A percentile compares a stretch with the other conserved stretches of the same genome.
Evolutionary conservation across 1,140 invertebrate species (phyloP).

Genomic region (Camponotus pennsylvanicus): DNA sequence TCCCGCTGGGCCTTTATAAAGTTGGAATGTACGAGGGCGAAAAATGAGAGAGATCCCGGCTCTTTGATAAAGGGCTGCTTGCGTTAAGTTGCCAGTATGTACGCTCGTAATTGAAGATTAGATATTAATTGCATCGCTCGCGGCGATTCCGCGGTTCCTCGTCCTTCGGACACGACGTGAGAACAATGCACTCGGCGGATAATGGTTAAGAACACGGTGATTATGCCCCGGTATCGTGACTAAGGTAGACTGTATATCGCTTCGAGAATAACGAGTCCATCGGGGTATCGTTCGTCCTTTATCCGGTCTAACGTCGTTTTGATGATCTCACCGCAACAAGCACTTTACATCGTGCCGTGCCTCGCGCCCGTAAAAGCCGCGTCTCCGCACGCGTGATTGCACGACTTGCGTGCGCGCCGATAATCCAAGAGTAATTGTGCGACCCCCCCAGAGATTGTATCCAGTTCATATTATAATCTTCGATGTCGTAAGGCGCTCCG

Average conservation of each 20-base stretch:
- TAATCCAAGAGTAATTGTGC: slow-evolving; percentile 34
- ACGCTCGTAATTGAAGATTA: slow-evolving; percentile 56
- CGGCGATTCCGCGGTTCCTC: slow-evolving; percentile 52
- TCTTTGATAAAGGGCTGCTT: slow-evolving; percentile 31
- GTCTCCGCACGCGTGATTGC: slow-evolving; percentile 17
- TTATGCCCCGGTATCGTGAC: slow-evolving; percentile 45
- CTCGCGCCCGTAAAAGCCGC: slow-evolving; percentile 3
- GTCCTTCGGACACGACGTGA: slow-evolving; percentile 39
- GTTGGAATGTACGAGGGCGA: slow-evolving; percentile 13
- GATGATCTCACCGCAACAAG: slow-evolving; percentile 31
- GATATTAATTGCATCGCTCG: slow-evolving; percentile 56
- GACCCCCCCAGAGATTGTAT: slow-evolving; percentile 1
- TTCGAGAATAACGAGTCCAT: slow-evolving; percentile 48
- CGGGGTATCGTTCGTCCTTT: slow-evolving; percentile 36
- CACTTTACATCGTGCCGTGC: slow-evolving; percentile 30
- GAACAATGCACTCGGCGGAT: slow-evolving; percentile 51
- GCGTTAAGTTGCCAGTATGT: slow-evolving; percentile 42
- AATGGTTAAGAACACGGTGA: slow-evolving; percentile 44
- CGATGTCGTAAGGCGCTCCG: slow-evolving; percentile 16
- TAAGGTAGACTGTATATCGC: slow-evolving; percentile 30
- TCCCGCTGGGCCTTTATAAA: slow-evolving; percentile 19
- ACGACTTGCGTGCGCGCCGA: slow-evolving; percentile 13
- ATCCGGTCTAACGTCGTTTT: slow-evolving; percentile 46
- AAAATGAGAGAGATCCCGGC: slow-evolving; percentile 37
- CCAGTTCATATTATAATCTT: slow-evolving; percentile 28